Evolutionary conservation across 2,113 vertebrate species (phyloP).

Genomic region (Oceanites oceanicus): DNA sequence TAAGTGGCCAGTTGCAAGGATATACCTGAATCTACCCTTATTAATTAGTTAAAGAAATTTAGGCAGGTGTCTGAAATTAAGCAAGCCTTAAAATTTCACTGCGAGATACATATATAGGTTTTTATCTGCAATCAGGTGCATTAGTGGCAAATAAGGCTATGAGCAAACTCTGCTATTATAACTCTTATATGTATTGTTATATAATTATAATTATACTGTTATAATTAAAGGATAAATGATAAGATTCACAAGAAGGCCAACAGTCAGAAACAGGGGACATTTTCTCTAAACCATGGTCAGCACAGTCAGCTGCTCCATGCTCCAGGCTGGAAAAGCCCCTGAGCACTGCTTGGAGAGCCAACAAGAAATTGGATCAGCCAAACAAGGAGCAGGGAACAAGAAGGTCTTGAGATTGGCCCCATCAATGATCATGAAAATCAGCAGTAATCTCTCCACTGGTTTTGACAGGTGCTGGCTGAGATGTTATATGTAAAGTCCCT

Average conservation of each 20-base stretch:
- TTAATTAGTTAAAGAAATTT: background rate
- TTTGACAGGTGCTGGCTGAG: slow-evolving; percentile 5
- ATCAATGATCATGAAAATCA: background rate
- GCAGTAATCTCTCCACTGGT: background rate
- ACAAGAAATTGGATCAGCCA: background rate
- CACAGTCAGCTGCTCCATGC: background rate
- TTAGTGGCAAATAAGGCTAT: background rate
- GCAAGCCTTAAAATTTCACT: background rate
- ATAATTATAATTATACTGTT: background rate
- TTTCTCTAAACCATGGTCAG: background rate
- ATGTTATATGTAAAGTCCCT: background rate
- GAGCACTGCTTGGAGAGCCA: background rate
- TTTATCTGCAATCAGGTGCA: background rate
- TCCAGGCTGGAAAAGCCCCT: background rate
- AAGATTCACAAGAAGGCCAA: background rate
- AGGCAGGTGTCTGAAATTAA: background rate
- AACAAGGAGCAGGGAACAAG: background rate
- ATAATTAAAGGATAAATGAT: background rate
- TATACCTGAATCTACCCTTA: background rate
- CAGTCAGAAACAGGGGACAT: background rate
- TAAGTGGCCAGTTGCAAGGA: background rate
- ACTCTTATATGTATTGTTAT: background rate
- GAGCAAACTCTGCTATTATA: background rate
- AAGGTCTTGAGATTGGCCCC: background rate
- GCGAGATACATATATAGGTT: background rate